phyloP scores from a whole-genome alignment of 2,797 vertebrate species.

The Gymnoscopelus microlampas region DNA sequence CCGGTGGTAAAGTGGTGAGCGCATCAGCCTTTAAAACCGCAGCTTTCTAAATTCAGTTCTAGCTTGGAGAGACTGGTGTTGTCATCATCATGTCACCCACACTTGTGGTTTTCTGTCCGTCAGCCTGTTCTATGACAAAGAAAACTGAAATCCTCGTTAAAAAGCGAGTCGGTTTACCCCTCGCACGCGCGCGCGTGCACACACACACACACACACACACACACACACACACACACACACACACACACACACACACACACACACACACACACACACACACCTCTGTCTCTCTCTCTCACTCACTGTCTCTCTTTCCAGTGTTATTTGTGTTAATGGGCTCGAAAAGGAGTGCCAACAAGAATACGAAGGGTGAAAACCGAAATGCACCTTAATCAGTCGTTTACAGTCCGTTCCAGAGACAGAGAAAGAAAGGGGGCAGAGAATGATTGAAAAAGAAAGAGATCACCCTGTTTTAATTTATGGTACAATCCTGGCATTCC shows the following conservation, averaged over 20 bases:
- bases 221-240: neutral
- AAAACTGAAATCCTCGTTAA: neutral
- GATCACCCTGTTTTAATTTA: slow-evolving; percentile 57
- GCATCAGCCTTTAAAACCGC: too few relatives aligned
- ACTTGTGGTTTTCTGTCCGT: neutral
- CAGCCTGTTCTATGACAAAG: neutral
- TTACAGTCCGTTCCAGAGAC: slow-evolving; percentile 23
- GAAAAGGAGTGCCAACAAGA: slow-evolving; percentile 42
- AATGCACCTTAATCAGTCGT: slow-evolving; percentile 49
- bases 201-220: neutral
- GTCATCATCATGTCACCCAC: too few relatives aligned
- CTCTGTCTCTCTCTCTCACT: neutral
- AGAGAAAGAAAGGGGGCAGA: slow-evolving; percentile 12
- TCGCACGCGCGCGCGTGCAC: neutral
- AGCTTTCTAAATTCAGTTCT: neutral
- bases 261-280: too few relatives aligned
- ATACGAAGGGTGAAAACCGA: slow-evolving; percentile 47
- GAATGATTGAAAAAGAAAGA: slow-evolving; percentile 8
- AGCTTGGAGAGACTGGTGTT: neutral
- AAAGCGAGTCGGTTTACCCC: too few relatives aligned
- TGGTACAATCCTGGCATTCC: slow-evolving; percentile 67
- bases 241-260: too few relatives aligned
- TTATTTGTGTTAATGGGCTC: slow-evolving; percentile 67
- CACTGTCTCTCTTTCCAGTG: slow-evolving; percentile 36
- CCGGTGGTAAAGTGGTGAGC: too few relatives aligned